Evolutionary conservation across 1,140 invertebrate genomes (phyloP).

Genomic region (Linepithema humile): DNA sequence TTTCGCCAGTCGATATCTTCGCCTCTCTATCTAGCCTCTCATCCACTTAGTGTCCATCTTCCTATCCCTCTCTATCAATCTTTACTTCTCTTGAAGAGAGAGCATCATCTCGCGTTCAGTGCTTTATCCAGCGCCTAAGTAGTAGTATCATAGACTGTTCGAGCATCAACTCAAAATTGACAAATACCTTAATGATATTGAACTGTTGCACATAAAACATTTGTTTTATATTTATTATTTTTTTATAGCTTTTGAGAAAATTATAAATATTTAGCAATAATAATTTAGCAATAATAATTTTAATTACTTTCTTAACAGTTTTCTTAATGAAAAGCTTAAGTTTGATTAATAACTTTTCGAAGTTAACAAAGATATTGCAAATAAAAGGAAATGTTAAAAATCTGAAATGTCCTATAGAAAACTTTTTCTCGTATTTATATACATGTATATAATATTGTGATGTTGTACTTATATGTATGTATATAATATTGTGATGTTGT

Average conservation of each 20-base stretch:
- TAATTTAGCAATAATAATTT: not conserved
- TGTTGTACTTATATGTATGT: not conserved
- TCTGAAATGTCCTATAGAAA: not conserved
- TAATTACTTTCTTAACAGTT: not conserved
- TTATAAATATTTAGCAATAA: not conserved
- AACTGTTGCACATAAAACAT: not conserved
- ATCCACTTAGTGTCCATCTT: conserved; percentile 30
- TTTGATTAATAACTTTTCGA: not conserved
- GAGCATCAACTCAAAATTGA: not conserved
- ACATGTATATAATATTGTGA: not conserved
- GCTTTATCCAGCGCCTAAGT: conserved; percentile 15
- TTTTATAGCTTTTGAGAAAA: not conserved
- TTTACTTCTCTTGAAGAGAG: not conserved
- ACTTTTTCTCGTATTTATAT: not conserved
- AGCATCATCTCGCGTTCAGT: not conserved
- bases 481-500: not conserved
- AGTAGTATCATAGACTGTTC: not conserved
- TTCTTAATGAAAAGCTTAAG: not conserved
- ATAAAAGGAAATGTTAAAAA: not conserved
- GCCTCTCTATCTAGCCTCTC: not conserved
- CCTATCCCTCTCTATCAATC: not conserved
- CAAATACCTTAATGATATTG: not conserved
- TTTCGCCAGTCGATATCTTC: conserved; percentile 61
- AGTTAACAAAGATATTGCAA: not conserved
- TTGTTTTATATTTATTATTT: not conserved